These are phyloP conservation scores for Heliconius ismenius DNA, from an alignment of 2,888 invertebrate genomes.

Conservation along the genomic window DNA sequence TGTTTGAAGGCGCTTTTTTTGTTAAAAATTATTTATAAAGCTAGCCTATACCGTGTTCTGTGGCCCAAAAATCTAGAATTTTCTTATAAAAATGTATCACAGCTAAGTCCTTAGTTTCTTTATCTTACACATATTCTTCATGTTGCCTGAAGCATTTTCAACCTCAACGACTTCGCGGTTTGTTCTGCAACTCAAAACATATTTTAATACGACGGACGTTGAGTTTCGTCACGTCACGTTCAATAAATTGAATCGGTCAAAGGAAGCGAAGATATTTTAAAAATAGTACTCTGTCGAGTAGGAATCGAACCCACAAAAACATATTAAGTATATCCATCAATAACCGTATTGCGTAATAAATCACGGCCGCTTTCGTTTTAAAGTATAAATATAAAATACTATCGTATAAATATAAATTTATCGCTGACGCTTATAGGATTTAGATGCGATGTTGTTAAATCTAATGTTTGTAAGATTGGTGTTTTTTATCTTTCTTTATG, in stretches of 20 bases:
- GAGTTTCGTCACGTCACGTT: too few species aligned
- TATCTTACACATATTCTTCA: neutral
- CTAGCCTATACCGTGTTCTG: neutral
- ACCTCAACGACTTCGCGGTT: too few species aligned
- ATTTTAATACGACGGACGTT: too few species aligned
- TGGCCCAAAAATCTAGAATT: neutral
- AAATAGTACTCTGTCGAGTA: neutral
- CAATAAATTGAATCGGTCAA: neutral
- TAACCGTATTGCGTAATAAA: conserved; percentile 18
- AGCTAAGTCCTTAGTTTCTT: neutral
- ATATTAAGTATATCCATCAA: conserved; percentile 12
- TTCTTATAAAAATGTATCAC: neutral
- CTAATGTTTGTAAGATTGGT: conserved; percentile 6
- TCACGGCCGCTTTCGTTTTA: conserved; percentile 11
- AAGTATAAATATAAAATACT: conserved; percentile 23
- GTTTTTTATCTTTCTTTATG: neutral
- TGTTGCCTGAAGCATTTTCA: neutral
- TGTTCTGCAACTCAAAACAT: too few species aligned
- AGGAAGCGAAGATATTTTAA: neutral
- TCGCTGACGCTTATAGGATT: conserved; percentile 17
- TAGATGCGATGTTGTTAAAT: conserved; percentile 17
- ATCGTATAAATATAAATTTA: conserved; percentile 24
- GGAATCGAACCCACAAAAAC: conserved; percentile 10
- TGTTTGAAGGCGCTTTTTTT: too few species aligned
- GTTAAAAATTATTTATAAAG: too few species aligned